Evolutionary conservation across 2,888 invertebrate genomes (phyloP).

Genomic region (Epinotia ramella): DNA sequence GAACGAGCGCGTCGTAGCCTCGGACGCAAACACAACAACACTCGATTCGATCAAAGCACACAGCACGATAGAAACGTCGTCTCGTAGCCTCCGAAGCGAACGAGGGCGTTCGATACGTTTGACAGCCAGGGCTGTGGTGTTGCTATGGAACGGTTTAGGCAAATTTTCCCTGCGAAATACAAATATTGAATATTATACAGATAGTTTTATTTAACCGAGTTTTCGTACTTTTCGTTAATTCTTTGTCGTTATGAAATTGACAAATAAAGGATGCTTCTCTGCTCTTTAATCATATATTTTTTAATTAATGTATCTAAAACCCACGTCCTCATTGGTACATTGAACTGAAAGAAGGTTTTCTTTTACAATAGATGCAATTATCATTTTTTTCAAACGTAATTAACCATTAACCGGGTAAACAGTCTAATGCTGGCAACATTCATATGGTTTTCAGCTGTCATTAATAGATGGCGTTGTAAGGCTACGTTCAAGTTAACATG

Average conservation of each 20-base stretch:
- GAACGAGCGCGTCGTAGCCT: constrained; percentile 63
- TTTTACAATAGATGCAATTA: too few relatives aligned
- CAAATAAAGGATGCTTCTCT: too few relatives aligned
- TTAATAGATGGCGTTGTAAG: constrained; percentile 24
- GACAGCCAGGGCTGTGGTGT: constrained; percentile 62
- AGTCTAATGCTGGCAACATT: constrained; percentile 15
- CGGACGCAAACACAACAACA: constrained; percentile 71
- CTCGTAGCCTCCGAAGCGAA: constrained; percentile 55
- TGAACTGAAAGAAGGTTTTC: too few relatives aligned
- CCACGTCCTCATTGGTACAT: too few relatives aligned
- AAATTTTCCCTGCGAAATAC: constrained; percentile 6
- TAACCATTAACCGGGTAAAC: constrained; percentile 7
- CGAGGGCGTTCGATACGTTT: constrained; percentile 76
- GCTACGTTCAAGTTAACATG: constrained; percentile 32
- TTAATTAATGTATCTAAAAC: too few relatives aligned
- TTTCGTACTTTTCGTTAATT: too few relatives aligned
- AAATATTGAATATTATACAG: not conserved
- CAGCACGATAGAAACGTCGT: constrained; percentile 56
- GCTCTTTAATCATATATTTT: too few relatives aligned
- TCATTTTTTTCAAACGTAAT: not conserved
- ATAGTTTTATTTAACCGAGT: too few relatives aligned
- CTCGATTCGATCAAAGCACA: constrained; percentile 64
- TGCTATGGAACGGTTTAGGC: constrained; percentile 50
- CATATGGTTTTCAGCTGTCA: not conserved
- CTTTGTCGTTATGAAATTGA: too few relatives aligned